Percentiles rank a stretch among this genome's conserved stretches.
Conservation (phyloP, 2,888 invertebrate species). For the Meta bourneti region DNA sequence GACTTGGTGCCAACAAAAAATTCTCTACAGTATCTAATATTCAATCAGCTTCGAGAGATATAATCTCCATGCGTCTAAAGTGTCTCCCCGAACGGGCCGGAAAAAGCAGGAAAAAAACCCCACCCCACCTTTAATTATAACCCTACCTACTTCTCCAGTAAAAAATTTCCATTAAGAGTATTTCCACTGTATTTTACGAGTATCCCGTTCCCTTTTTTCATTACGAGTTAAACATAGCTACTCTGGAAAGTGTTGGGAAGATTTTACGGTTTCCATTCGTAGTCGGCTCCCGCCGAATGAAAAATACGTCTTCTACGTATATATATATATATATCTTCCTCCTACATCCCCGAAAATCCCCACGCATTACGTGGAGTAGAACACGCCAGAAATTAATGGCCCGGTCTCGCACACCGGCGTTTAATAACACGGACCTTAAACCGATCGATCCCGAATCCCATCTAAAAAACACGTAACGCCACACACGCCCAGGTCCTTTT, state of each 20-base stretch:
- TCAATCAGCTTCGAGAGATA: too few species aligned
- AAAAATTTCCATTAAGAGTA: not conserved
- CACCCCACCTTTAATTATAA: not conserved
- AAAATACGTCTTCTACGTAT: constrained; percentile 9
- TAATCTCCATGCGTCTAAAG: not conserved
- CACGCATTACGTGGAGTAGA: constrained; percentile 12
- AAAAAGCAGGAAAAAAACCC: not conserved
- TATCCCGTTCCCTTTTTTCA: not conserved
- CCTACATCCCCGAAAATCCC: not conserved
- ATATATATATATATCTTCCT: not conserved
- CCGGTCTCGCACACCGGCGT: constrained; percentile 3
- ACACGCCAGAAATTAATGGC: constrained; percentile 53
- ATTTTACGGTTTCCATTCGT: constrained; percentile 39
- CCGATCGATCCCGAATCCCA: constrained; percentile 46
- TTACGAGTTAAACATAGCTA: not conserved
- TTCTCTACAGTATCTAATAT: too few species aligned
- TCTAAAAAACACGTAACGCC: constrained; percentile 20
- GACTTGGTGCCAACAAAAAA: too few species aligned
- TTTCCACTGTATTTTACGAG: not conserved
- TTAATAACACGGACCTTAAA: constrained; percentile 28
- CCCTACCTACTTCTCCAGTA: not conserved
- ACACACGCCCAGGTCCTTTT: constrained; percentile 11
- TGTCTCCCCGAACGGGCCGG: not conserved
- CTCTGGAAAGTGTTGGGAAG: not conserved
- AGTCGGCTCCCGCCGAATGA: not conserved